phyloP scores from a whole-genome alignment of 2,797 vertebrate species.

The Sebastes matsubarae region DNA sequence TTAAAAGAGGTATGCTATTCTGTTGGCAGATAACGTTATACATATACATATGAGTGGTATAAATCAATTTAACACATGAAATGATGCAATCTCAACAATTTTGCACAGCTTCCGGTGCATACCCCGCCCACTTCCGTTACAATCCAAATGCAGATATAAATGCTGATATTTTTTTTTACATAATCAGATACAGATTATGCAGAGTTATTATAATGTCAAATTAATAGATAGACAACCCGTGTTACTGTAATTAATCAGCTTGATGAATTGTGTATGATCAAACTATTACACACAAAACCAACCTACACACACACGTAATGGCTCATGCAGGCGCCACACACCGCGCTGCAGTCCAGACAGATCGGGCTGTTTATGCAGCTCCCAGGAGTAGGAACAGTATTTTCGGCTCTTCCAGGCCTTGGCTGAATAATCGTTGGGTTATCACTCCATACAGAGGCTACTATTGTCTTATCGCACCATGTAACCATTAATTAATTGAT shows the following conservation, averaged over 20 bases:
- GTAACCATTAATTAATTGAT: slow-evolving; percentile 81
- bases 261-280: slow-evolving; percentile 2
- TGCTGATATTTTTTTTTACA: background rate
- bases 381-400: slow-evolving; percentile 33
- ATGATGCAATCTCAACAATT: background rate
- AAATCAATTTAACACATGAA: background rate
- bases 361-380: slow-evolving; percentile 44
- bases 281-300: slow-evolving; percentile 4
- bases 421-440: slow-evolving; percentile 44
- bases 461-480: slow-evolving; percentile 66
- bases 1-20: background rate
- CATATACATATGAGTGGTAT: too few species aligned
- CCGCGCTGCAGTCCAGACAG: slow-evolving; percentile 29
- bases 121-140: too few species aligned
- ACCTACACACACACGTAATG: background rate
- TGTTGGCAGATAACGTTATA: background rate
- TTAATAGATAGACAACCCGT: background rate
- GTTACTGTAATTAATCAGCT: background rate
- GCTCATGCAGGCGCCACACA: slow-evolving; percentile 10
- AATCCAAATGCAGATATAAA: background rate
- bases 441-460: slow-evolving; percentile 46
- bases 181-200: background rate
- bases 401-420: slow-evolving; percentile 36
- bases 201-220: background rate
- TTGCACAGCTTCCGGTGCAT: background rate